Percentiles rank a stretch among this genome's conserved stretches.
These are phyloP conservation scores for Lichenostomus cassidix DNA, from an alignment of 2,113 vertebrate species.

Conservation along the genomic window DNA sequence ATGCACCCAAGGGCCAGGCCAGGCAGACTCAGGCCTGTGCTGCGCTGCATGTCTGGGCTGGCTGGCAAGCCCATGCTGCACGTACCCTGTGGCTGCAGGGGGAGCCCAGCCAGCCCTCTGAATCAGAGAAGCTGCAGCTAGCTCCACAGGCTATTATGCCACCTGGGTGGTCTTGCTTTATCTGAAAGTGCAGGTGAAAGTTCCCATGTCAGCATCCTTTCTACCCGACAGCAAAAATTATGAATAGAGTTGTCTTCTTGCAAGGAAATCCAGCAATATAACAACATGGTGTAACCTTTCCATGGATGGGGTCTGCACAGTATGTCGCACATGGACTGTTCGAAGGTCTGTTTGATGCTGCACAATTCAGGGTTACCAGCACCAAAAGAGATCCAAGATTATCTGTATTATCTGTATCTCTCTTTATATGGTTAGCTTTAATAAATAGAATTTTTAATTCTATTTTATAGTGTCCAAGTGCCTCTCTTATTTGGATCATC, in stretches of 20 bases:
- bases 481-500: not conserved
- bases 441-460: not conserved
- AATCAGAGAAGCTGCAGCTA: not conserved
- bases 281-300: not conserved
- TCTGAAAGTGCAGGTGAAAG: not conserved
- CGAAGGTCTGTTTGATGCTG: not conserved
- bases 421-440: not conserved
- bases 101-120: not conserved
- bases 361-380: not conserved
- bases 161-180: not conserved
- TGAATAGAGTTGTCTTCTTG: not conserved
- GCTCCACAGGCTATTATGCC: not conserved
- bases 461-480: not conserved
- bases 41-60: not conserved
- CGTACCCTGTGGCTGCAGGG: not conserved
- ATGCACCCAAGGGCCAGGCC: not conserved
- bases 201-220: not conserved
- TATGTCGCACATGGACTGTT: not conserved
- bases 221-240: not conserved
- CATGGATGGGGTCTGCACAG: not conserved
- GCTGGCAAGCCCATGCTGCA: rapidly evolving
- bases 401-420: not conserved
- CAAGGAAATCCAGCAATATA: not conserved
- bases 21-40: not conserved
- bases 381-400: not conserved